Evolutionary conservation across 2,888 invertebrate genomes (phyloP).

Genomic region (Fabriciana adippe): DNA sequence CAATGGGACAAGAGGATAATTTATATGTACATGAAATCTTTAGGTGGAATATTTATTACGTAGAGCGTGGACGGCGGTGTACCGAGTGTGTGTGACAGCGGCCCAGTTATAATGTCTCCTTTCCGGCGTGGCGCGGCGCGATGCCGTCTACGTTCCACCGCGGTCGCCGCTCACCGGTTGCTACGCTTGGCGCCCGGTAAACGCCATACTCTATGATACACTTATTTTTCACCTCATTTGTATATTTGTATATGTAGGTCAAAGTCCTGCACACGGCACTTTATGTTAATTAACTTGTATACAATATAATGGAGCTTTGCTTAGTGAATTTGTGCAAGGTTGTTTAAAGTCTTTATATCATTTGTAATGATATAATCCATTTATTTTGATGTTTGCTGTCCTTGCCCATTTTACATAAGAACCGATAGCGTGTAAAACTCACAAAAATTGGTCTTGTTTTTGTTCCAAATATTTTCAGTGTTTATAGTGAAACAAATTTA

Average conservation of each 20-base stretch:
- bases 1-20: slow-evolving; percentile 23
- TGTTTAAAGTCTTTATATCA: too few relatives aligned
- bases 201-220: slow-evolving; percentile 11
- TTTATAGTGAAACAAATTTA: not conserved
- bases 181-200: slow-evolving; percentile 26
- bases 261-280: slow-evolving; percentile 14
- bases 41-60: slow-evolving; percentile 36
- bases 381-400: too few relatives aligned
- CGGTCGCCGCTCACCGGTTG: slow-evolving; percentile 46
- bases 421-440: too few relatives aligned
- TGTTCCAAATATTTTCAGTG: too few relatives aligned
- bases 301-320: not conserved
- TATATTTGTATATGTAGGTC: slow-evolving; percentile 24
- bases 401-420: too few relatives aligned
- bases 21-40: slow-evolving; percentile 33
- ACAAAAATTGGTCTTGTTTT: too few relatives aligned
- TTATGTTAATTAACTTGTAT: slow-evolving; percentile 22
- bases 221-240: slow-evolving; percentile 25
- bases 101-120: slow-evolving; percentile 50
- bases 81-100: slow-evolving; percentile 44
- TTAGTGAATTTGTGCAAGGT: not conserved
- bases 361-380: too few relatives aligned
- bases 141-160: slow-evolving; percentile 57
- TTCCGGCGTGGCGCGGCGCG: slow-evolving; percentile 53
- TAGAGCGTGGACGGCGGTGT: slow-evolving; percentile 27